Base-by-base conservation (phyloP, 2,113 vertebrate genomes). In the Psilopsiagon aymara region DNA sequence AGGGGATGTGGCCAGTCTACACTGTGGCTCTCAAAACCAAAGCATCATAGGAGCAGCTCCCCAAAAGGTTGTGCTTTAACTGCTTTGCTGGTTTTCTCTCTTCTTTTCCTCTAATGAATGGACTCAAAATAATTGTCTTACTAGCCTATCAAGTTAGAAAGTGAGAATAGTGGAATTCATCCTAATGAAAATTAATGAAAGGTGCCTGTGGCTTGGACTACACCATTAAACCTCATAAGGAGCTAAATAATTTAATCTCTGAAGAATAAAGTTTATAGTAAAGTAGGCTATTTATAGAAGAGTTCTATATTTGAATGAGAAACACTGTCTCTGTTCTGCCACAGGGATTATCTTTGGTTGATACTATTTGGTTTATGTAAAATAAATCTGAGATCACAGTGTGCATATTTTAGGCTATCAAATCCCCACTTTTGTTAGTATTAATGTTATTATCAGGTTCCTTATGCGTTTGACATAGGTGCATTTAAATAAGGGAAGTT, bases 301-400 rank as follows among this genome's bases (percentile, higher is more conserved):
- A 89, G 75, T 49, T 88, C 57, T 86, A 19, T 81, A 79, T 92
- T 64, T 94, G 88, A 88, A 70, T 85, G 44, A 92, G 79, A 93
- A 94, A 81, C 12, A 28, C 14, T n/a, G 47, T 82, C 57, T 93
- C 35, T 86, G 21, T 43, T 92, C 66, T 82, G 46, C 57, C 52
- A 73, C 55, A 90, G 35, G 62, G 79, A 96, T 96, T 95, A 79
- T 95, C 69, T 97, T 95, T 82, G 73, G n/a, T 49, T 82, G 89
- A 95, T 91, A 60, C 28, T 55, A 69, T 88, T 82, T 88, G 73
- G 76, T 88, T 76, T 90, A 35, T 91, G 85, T 93, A 92, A 94
- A 95, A 64, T 75, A 92, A 91, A 70, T 70, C n/a, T 67, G 43
- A 82, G 80, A 85, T 78, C 76, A 57, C 44, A 41, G 12, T 25